Base-by-base conservation (phyloP, 2,113 vertebrate genomes). In the Fregata magnificens region DNA sequence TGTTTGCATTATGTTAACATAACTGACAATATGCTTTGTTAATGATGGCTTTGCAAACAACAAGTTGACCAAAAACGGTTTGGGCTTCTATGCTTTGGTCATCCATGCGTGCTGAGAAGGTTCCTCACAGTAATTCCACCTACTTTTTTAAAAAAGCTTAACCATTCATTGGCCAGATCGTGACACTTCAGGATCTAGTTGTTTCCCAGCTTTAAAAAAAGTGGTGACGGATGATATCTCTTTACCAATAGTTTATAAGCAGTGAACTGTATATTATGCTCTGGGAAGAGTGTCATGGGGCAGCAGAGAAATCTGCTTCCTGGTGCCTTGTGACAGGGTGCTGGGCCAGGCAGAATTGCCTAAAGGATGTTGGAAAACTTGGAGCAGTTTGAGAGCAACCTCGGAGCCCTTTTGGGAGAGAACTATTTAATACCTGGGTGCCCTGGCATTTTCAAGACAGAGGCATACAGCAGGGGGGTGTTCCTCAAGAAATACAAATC, bases 401-500 rank as follows among this genome's bases (percentile, higher is more conserved):
- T 53, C 38, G 40, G 53, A 73, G 58, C 40, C 1, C 2, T 59
- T 59, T 73, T 66, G 52, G 36, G 44, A 59, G 19, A 28, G 10
- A 40, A 25, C 6, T 58, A 14, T 58, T 86, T 52, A 28, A 38
- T 25, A 59, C 10, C 10, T 66, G 19, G 22, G 13, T 22, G 4
- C 25, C 31, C 14, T 7, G 31, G 15, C 31, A 22, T 40, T 55
- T 70, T 90, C 63, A 90, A 8, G 34, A 11, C 11, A 44, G n/a
- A n/a, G 20, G 11, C 2, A 9, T 49, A 56, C 5, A 21, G 45
- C 32, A 59, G 9, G 11, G 29, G 7, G 6, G 2, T 1, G 1
- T 52, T 87, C 21, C 44, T 67, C 61, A 89, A 53, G 28, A 76
- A 63, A 32, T 9, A 21, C 9, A 42, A 56, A 55, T 22, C 42